Conservation (phyloP, 2,113 vertebrate species). For the Urocitellus parryii region DNA sequence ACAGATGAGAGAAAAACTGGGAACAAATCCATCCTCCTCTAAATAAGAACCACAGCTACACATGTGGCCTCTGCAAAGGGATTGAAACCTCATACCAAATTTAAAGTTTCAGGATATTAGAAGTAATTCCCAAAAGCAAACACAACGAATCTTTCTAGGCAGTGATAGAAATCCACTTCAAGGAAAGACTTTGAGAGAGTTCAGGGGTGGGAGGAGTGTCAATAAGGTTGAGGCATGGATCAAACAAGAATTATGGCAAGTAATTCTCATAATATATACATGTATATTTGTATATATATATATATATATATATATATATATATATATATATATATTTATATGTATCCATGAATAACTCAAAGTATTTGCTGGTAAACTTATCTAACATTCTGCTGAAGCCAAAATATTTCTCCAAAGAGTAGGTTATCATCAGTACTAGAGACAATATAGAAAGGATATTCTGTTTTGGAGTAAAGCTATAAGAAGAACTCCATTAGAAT, state of each 20-base stretch:
- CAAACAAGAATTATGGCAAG: neutral
- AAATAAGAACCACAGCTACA: neutral
- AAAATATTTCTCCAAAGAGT: neutral
- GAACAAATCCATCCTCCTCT: neutral
- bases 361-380: neutral
- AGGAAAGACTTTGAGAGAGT: neutral
- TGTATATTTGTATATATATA: too few relatives aligned
- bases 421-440: neutral
- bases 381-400: neutral
- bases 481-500: neutral
- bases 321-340: too few relatives aligned
- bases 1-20: neutral
- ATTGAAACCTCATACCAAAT: neutral
- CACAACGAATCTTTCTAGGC: neutral
- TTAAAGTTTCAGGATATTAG: neutral
- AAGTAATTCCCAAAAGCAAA: constrained; percentile 54
- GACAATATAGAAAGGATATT: neutral
- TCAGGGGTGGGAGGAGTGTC: neutral
- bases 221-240: neutral
- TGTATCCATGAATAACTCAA: neutral
- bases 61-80: neutral
- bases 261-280: neutral
- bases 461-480: neutral
- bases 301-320: too few relatives aligned
- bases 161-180: neutral